Conservation (phyloP, 2,797 vertebrate genomes). For the Sebastes trivittatus region DNA sequence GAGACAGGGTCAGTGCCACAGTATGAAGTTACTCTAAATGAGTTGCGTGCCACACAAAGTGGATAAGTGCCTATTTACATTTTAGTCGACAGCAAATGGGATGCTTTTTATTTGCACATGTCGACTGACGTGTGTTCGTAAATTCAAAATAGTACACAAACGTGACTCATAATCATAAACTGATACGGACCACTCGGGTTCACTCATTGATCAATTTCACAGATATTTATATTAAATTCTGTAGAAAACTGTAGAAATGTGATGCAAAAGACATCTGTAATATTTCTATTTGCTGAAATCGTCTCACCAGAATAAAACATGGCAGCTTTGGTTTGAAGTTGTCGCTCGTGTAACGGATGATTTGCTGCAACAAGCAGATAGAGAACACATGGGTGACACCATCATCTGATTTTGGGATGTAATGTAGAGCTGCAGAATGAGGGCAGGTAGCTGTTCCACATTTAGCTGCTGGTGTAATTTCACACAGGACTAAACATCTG, state of each 20-base stretch:
- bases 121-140: not conserved
- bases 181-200: not conserved
- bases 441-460: constrained; percentile 50
- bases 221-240: not conserved
- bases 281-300: not conserved
- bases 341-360: not conserved
- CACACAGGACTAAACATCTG: constrained; percentile 41
- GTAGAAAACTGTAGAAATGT: not conserved
- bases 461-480: constrained; percentile 26
- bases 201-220: not conserved
- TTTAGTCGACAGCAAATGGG: too few relatives aligned
- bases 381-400: too few relatives aligned
- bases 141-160: too few relatives aligned
- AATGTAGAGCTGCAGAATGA: constrained; percentile 46
- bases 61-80: too few relatives aligned
- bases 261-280: not conserved
- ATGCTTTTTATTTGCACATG: too few relatives aligned
- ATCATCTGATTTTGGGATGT: not conserved
- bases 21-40: too few relatives aligned
- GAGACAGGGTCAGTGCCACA: not conserved
- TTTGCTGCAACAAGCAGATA: too few relatives aligned
- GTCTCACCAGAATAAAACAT: not conserved
- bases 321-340: not conserved
- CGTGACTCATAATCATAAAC: too few relatives aligned
- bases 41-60: too few relatives aligned